Base-by-base conservation (phyloP, 2,113 vertebrate species). In the Pipra filicauda region DNA sequence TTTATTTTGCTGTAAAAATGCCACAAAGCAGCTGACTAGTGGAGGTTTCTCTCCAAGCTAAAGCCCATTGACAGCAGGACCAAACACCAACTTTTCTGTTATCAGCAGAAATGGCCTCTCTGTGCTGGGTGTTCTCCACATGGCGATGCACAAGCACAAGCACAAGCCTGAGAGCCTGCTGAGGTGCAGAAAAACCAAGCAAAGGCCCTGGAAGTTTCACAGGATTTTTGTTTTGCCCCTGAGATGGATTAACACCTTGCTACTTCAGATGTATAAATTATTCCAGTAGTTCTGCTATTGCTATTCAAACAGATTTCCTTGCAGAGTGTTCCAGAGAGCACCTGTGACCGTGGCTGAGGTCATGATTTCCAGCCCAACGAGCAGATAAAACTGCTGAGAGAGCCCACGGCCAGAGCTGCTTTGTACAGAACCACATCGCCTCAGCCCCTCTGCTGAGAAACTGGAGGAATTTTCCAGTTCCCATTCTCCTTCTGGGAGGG, bases 1-100 rank as follows among this genome's bases (percentile, higher is more conserved):
- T 89, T 71, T 82, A 67, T 69, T 61, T 94, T 69, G 52, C 69
- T 85, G 58, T 72, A 82, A 80, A 95, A 91, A 55, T 44, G 52
- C 70, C 93, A 72, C 48, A 70, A 71, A 91, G 44, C 58, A 80
- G 84, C 41, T 64, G 92, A 46, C 75, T 66, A 57, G 52, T 35
- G 74, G 71, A 88, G 61, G 48, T 84, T 92, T 74, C 55, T 87
- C 69, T 80, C 54, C 62, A 61, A 51, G 65, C 51, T 67, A 43
- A 91, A 85, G 39, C 43, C 43, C 1, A 5, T 15, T 58, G 73
- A 74, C 55, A 78, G 74, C 57, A 85, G 49, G 78, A 55, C 39
- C 77, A 74, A 66, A 57, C 64, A 55, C 5, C 0, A 3, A 31
- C 30, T 44, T 78, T 43, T 48, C 78, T 0, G 0, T 67, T 72